Evolutionary conservation across 1,140 invertebrate species (phyloP), one percentile per base, ranked within the genome.

Genomic region (Achroia grisella): DNA sequence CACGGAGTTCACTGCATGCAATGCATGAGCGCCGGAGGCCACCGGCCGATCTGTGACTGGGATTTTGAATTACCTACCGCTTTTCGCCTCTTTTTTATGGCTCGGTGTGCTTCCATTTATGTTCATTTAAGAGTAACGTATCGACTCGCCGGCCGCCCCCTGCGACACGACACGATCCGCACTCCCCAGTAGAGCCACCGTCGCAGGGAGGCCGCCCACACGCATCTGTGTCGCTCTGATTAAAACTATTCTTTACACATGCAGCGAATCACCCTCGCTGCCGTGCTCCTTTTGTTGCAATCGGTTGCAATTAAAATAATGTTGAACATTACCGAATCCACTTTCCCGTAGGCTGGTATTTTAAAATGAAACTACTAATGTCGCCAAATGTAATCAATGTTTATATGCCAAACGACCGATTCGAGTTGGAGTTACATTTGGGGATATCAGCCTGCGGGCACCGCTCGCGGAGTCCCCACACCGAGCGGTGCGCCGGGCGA

Each of bases 31-130:
- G 61, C 69, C 69, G 73, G 68, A 48, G 39, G 48, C 50, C 37
- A 36, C 32, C 37, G 44, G 39, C 14, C 30, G 41, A 60, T 67
- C 71, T 82, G 80, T 82, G 74, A 84, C 74, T 84, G 71, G 68
- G 71, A 70, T 82, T 82, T 80, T 71, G 62, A 77, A 68, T 61
- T 70, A 76, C 76, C 78, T 81, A 73, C 58, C 65, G 76, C 76
- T 80, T 79, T 68, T 58, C 69, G 71, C 78, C 73, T 80, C 57
- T 77, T 74, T 70, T 77, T 71, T 78, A 78, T 84, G 80, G 73
- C 74, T 85, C 81, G 68, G 75, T 85, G 81, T 85, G 81, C 81
- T 85, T 85, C 44, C 66, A 67, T 76, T 72, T 72, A 65, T 67
- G 65, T 78, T 72, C 48, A 66, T 61, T 63, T 60, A 10, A 37